Percentiles rank a stretch among this genome's conserved stretches.
These are phyloP conservation scores for Nephrocerus scutellatus DNA, from an alignment of 2,888 invertebrate genomes.

Conservation along the genomic window DNA sequence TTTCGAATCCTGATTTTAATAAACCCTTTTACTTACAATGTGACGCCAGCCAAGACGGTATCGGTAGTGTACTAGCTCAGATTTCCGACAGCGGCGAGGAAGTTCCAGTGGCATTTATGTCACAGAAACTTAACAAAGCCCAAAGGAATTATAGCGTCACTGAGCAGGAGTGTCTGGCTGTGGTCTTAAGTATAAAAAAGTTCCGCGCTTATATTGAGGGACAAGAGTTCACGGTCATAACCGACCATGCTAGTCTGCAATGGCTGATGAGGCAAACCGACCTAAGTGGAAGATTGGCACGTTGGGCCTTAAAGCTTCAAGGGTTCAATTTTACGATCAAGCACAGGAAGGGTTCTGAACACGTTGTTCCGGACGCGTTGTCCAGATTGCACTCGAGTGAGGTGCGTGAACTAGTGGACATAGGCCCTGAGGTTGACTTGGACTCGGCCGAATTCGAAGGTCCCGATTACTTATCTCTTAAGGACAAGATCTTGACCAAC, in stretches of 20 bases:
- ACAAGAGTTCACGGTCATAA: not conserved
- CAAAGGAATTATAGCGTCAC: slow-evolving; percentile 14
- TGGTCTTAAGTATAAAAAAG: slow-evolving; percentile 9
- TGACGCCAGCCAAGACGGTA: slow-evolving; percentile 10
- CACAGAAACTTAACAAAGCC: slow-evolving; percentile 17
- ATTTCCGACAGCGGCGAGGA: slow-evolving; percentile 10
- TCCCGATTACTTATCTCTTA: too few species aligned
- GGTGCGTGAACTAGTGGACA: too few species aligned
- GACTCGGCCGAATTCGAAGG: too few species aligned
- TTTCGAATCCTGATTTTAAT: slow-evolving; percentile 11
- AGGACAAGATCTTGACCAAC: too few species aligned
- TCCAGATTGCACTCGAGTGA: slow-evolving; percentile 1
- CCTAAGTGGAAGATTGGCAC: slow-evolving; percentile 3
- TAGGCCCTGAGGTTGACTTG: too few species aligned
- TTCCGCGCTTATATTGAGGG: slow-evolving; percentile 12
- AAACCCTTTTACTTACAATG: slow-evolving; percentile 16
- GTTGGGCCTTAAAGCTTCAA: slow-evolving; percentile 7
- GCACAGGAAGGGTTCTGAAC: slow-evolving; percentile 18
- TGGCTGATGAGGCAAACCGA: slow-evolving; percentile 19
- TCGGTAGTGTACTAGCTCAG: slow-evolving; percentile 15
- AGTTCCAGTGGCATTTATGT: slow-evolving; percentile 12
- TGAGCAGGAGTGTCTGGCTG: slow-evolving; percentile 12
- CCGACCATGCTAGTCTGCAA: slow-evolving; percentile 13
- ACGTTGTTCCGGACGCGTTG: slow-evolving; percentile 2
- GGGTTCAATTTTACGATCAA: slow-evolving; percentile 1